Percentiles rank a stretch among this genome's conserved stretches.
Evolutionary conservation across 1,140 invertebrate species (phyloP).

Genomic region (Steinernema feltiae): DNA sequence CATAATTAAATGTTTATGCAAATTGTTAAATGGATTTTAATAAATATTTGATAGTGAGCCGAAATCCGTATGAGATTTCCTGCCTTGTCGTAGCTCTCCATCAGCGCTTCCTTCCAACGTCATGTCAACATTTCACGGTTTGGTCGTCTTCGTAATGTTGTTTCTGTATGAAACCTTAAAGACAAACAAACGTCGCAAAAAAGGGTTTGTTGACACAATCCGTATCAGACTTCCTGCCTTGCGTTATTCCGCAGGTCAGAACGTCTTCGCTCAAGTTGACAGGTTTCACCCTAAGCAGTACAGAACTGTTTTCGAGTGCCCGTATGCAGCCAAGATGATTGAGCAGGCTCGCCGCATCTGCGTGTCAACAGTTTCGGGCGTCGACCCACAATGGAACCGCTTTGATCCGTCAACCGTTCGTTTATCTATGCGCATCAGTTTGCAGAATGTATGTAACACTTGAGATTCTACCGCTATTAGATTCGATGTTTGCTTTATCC

Average conservation of each 20-base stretch:
- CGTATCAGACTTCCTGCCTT: not conserved
- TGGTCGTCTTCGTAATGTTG: no score
- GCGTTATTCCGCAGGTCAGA: no score
- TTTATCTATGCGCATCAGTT: not conserved
- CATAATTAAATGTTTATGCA: not conserved
- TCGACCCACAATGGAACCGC: not conserved
- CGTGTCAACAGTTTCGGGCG: not conserved
- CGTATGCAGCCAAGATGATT: not conserved
- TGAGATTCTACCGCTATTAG: not conserved
- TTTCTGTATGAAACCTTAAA: no score
- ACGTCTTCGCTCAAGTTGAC: no score
- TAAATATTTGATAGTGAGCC: not conserved
- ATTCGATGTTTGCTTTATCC: slow-evolving; percentile 5
- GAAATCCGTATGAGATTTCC: no score
- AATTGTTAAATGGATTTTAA: not conserved
- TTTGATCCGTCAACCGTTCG: not conserved
- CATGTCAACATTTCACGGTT: no score
- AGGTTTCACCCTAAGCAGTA: no score
- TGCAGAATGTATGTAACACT: not conserved
- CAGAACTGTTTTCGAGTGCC: not conserved
- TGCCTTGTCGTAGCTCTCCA: no score
- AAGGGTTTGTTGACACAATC: not conserved
- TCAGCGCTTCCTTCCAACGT: no score
- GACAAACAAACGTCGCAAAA: not conserved
- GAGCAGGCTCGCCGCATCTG: not conserved